Evolutionary conservation across 2,113 vertebrate species (phyloP).

Genomic region (Lethenteron camtschaticum): DNA sequence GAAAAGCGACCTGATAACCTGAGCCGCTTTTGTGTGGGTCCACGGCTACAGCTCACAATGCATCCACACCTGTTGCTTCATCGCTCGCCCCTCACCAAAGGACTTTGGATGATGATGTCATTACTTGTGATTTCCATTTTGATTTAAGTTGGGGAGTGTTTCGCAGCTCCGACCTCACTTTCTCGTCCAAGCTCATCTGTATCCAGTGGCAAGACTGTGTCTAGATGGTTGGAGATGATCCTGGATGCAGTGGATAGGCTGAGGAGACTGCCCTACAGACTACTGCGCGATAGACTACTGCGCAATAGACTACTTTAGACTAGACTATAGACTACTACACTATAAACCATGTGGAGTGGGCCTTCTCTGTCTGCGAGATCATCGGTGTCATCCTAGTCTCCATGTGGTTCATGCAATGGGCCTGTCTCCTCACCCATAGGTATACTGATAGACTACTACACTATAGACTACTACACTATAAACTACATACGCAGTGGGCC

Average conservation of each 20-base stretch:
- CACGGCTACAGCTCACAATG: neutral
- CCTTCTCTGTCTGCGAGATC: slow-evolving; percentile 90
- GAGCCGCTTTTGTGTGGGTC: neutral
- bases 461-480: too few relatives aligned
- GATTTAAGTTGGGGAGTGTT: neutral
- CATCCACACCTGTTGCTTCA: neutral
- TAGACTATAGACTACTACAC: too few relatives aligned
- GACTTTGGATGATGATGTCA: neutral
- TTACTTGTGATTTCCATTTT: neutral
- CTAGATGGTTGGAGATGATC: neutral
- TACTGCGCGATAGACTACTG: too few relatives aligned
- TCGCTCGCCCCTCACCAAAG: neutral
- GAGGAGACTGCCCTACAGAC: too few relatives aligned
- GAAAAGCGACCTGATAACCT: neutral
- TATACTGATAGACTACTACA: slow-evolving; percentile 15
- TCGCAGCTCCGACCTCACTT: neutral
- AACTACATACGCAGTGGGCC: too few relatives aligned
- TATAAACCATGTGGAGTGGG: slow-evolving; percentile 57
- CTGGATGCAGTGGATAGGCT: neutral
- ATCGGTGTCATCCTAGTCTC: slow-evolving; percentile 71
- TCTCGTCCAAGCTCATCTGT: neutral
- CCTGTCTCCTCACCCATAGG: slow-evolving; percentile 88
- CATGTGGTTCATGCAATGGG: slow-evolving; percentile 66
- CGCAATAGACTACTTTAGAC: too few relatives aligned
- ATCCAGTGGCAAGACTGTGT: neutral